phyloP scores from a whole-genome alignment of 2,888 invertebrate genomes.

The Mantis religiosa region DNA sequence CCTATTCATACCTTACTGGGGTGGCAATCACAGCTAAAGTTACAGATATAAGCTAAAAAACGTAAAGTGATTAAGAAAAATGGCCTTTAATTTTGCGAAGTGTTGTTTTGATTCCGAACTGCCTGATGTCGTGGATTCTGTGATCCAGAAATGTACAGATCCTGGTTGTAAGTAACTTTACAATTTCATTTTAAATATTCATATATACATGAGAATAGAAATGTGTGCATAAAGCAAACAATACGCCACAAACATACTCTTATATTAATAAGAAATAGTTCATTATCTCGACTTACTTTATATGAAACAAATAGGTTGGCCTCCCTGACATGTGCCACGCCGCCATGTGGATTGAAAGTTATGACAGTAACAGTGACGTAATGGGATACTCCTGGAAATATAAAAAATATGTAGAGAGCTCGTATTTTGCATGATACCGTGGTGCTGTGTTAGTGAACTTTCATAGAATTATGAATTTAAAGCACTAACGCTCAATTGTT shows the following conservation, averaged over 20 bases:
- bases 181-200: not conserved
- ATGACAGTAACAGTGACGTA: not conserved
- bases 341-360: not conserved
- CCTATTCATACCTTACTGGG: not conserved
- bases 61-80: constrained; percentile 36
- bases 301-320: not conserved
- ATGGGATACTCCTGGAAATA: not conserved
- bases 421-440: not conserved
- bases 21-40: not conserved
- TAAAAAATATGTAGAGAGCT: too few relatives aligned
- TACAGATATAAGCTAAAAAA: not conserved
- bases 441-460: not conserved
- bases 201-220: not conserved
- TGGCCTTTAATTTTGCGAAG: constrained; percentile 68
- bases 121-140: constrained; percentile 66
- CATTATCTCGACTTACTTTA: not conserved
- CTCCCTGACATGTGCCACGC: not conserved
- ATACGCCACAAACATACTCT: too few relatives aligned
- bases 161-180: constrained; percentile 67
- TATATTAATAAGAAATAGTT: not conserved
- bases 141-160: constrained; percentile 76
- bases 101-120: constrained; percentile 71
- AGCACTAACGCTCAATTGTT: not conserved
- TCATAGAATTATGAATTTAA: not conserved
- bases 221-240: too few relatives aligned